Base-by-base conservation (phyloP, 2,797 vertebrate species). In the Coreius guichenoti region DNA sequence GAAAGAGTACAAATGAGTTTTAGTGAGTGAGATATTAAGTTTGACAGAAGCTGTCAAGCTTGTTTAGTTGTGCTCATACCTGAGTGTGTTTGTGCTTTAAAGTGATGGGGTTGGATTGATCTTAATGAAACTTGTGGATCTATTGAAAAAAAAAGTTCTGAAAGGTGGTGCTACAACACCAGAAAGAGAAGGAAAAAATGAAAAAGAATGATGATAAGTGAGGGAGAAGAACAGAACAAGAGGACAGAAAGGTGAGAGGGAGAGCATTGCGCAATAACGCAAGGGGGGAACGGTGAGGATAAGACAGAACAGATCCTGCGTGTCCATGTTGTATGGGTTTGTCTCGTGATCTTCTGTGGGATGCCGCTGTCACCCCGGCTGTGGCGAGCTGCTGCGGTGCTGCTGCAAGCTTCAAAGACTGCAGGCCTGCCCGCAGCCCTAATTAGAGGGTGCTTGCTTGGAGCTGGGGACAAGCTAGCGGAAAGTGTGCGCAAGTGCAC, bases 331-430 rank as follows among this genome's bases (percentile, higher is more conserved):
- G 83, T 85, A 87, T 79, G 77, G 87, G 88, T 86, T 90, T 90
- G 88, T 90, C 88, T 91, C 86, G 87, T 90, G 89, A 90, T 91
- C 85, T 90, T 81, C 88, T 91, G 90, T 63, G 90, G 91, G 89
- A 88, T 79, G 83, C 90, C 90, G 81, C 90, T 86, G 86, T 91
- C 89, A 90, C 89, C 90, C 90, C 84, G 87, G 88, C 90, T 90
- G 90, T 90, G 91, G 90, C 85, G 78, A 87, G 80, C 70, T 85
- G 86, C 89, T 89, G 88, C 83, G 91, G 88, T 92, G 85, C 89
- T 89, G 87, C 89, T 88, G 84, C 85, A 86, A 88, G 89, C 91
- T 92, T 92, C 91, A 92, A 91, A 92, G 91, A 82, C 89, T 85
- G 82, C 89, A 89, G 87, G 89, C 86, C 85, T 87, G 81, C 86